Evolutionary conservation across 1,140 invertebrate species (phyloP), one percentile per base, ranked within the genome.

Genomic region (Epicauta chinensis): DNA sequence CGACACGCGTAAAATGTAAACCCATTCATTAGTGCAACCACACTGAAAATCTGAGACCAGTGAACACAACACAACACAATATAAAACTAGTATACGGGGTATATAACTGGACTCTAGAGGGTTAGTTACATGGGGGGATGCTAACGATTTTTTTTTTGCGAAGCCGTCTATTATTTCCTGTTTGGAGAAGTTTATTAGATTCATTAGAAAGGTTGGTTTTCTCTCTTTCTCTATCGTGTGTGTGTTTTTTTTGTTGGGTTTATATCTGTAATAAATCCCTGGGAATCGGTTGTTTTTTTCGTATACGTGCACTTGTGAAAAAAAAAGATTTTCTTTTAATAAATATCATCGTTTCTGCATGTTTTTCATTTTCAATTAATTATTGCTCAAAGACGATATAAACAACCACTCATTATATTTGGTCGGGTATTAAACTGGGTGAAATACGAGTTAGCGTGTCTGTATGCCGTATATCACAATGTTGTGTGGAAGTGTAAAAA

Each of bases 21-120:
- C 66, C 63, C 60, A 65, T 68, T 68, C 66, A 68, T 68, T 68
- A 68, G 63, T 58, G 66, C 66, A 66, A 67, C 67, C 67, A 60
- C 65, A 67, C 65, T 52, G 65, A 67, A 67, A 64, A 65, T 62
- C 60, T 60, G 57, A 55, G 23, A 3, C 23, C 23, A 23, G 23
- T 23, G 23, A 23, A 23, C 23, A 23, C 23, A 23, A 23, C 23
- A 23, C 23, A 23, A 23, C 23, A 23, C 23, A 23, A 23, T 23
- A 23, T 23, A 23, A 47, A 47, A 37, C 32, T 37, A 16, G 34
- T 16, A 38, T 37, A 47, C 6, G 34, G 34, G 32, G 23, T 37
- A 34, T 37, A 29, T 35, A 34, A 46, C 45, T 34, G 45, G 38
- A 35, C 23, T 16, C 34, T n/a, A 16, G 45, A 44, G 45, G 45